These are phyloP conservation scores for Dinomys branickii DNA, from an alignment of 2,113 vertebrate genomes.

Conservation along the genomic window DNA sequence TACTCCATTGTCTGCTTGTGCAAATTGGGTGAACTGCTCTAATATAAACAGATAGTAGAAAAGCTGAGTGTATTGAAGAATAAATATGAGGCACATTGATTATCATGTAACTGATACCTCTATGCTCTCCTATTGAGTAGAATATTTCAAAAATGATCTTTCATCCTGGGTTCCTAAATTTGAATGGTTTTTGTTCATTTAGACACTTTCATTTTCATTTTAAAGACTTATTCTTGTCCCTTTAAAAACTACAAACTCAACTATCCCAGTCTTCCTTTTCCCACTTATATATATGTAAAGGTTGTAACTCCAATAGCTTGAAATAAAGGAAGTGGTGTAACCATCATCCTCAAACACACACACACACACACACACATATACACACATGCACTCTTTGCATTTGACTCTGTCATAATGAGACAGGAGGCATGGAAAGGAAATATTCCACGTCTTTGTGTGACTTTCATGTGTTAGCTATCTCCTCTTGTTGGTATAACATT, in stretches of 20 bases:
- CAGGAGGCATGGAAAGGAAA: not conserved
- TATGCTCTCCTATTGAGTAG: not conserved
- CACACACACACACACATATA: not conserved
- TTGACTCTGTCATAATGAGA: not conserved
- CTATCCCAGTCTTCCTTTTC: not conserved
- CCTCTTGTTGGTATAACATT: not conserved
- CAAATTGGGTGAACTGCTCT: conserved; percentile 5
- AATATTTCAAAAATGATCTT: conserved; percentile 21
- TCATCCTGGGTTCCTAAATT: not conserved
- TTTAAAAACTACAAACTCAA: conserved; percentile 19
- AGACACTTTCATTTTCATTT: not conserved
- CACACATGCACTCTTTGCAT: not conserved
- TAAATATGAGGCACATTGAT: not conserved
- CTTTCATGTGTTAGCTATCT: not conserved
- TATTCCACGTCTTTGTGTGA: not conserved
- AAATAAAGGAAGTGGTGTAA: not conserved
- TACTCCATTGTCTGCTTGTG: not conserved
- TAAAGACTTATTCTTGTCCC: not conserved
- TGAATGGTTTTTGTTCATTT: not conserved
- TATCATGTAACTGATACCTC: not conserved
- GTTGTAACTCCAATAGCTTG: not conserved
- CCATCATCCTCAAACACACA: not conserved
- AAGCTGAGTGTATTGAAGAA: not conserved
- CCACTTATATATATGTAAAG: not conserved
- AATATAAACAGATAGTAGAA: not conserved